phyloP scores from a whole-genome alignment of 35 echinoderm and acorn worm species.

The Eucidaris tribuloides region DNA sequence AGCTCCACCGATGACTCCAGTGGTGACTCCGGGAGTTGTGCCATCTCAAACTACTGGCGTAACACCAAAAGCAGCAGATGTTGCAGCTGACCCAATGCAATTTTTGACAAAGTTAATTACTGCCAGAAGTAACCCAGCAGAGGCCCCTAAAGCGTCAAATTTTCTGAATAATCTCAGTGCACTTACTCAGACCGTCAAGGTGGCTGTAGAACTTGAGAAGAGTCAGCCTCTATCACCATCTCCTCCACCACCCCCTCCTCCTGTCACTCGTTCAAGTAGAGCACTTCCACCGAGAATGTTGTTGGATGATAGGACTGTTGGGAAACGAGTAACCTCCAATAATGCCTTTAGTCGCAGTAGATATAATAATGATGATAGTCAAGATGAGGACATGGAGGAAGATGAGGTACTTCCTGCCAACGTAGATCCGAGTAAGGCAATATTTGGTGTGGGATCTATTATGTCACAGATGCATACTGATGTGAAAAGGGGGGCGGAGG shows the following conservation, averaged over 20 bases:
- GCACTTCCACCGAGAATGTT: background rate
- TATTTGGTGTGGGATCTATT: too few species aligned
- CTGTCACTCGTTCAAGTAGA: too few species aligned
- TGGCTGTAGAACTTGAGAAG: background rate
- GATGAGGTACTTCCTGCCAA: too few species aligned
- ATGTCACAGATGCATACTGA: too few species aligned
- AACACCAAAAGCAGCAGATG: background rate
- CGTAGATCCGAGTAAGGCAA: too few species aligned
- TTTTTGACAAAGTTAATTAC: constrained; percentile 10
- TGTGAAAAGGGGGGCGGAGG: background rate
- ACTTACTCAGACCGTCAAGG: background rate
- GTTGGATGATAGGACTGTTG: constrained; percentile 5
- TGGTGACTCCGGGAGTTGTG: background rate
- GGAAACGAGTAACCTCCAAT: constrained; percentile 9
- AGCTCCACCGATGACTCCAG: background rate
- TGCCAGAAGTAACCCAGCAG: background rate
- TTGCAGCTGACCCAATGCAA: constrained; percentile 15
- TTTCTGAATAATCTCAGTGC: background rate
- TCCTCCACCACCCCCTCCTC: constrained; percentile 15
- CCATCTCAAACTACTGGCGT: too few species aligned
- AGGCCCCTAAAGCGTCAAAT: background rate
- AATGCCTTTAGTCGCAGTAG: constrained; percentile 16
- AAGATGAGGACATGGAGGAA: background rate
- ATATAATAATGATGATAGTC: background rate
- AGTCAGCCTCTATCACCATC: background rate